Evolutionary conservation across 2,888 invertebrate species (phyloP), one percentile per base, ranked within the genome.

Genomic region (Rosalia funebris): DNA sequence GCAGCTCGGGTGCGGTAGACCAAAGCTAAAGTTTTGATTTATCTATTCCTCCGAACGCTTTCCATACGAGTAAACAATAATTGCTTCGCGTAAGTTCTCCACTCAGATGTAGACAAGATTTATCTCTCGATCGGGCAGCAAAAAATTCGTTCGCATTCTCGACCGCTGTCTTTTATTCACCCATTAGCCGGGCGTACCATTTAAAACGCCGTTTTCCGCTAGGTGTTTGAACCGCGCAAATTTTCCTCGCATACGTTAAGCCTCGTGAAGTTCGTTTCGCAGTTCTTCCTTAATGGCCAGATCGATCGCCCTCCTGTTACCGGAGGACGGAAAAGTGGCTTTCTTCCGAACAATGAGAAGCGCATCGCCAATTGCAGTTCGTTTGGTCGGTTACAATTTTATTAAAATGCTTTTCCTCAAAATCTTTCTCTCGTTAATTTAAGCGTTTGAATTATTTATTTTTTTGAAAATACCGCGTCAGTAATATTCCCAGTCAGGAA

Each of bases 31-130:
- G 36, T 50, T 50, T 50, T 50, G 48, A 50, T 50, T 50, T 50
- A 50, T 41, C 39, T 39, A 50, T 50, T 41, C 36, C 48, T 37
- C 4, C 39, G 11, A 20, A 39, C 11, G 39, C 39, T 50, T 39
- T 50, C 50, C 50, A 15, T 50, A 39, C 50, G 39, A 39, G 50
- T 50, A 50, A 50, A 50, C 50, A 50, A 50, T 50, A 50, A 39
- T 47, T 47, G 39, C 39, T 39, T 50, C 25, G 25, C 16, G 48
- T 37, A 37, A 48, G 37, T 48, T 48, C 19, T 36, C 25, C 25
- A 17, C 36, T 34, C 17, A 15, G 19, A 48, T 41, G 16, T 41
- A 17, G 41, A 41, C 41, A 20, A 36, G 48, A 48, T 36, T 36
- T 48, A 19, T 48, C 17, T 48, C 37, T 17, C 12, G 17, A 16